phyloP scores from a whole-genome alignment of 2,113 vertebrate genomes.

The Barnardius zonarius region DNA sequence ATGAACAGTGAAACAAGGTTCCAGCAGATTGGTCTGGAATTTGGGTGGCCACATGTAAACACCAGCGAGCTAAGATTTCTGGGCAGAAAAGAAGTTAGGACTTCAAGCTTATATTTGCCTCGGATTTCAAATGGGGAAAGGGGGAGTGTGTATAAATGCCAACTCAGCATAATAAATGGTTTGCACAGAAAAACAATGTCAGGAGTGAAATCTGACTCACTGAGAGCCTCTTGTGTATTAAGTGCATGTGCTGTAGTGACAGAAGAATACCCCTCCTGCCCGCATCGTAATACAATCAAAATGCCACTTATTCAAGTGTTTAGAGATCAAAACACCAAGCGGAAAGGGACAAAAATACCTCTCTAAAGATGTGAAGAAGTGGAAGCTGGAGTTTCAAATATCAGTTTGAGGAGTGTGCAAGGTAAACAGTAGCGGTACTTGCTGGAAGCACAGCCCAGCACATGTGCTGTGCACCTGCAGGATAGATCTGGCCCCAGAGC shows the following conservation, averaged over 20 bases:
- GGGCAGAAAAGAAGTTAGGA: not conserved
- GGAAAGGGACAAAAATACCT: constrained; percentile 3
- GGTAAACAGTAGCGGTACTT: not conserved
- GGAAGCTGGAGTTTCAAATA: not conserved
- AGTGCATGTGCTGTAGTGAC: not conserved
- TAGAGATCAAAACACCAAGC: constrained; percentile 7
- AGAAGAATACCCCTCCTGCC: not conserved
- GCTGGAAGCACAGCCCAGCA: not conserved
- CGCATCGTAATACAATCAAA: not conserved
- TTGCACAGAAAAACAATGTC: not conserved
- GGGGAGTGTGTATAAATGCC: not conserved
- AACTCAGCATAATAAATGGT: not conserved
- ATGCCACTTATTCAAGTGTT: not conserved
- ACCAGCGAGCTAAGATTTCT: not conserved
- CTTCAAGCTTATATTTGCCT: not conserved
- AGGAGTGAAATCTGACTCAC: not conserved
- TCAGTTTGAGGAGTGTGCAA: not conserved
- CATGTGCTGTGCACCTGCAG: not conserved
- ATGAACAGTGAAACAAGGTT: not conserved
- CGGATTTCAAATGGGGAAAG: not conserved
- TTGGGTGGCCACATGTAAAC: constrained; percentile 38
- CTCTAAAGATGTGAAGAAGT: not conserved
- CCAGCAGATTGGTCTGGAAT: not conserved
- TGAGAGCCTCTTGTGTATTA: not conserved
- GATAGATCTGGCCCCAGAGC: not conserved